A percentile compares a stretch with the other conserved stretches of the same genome.
These are phyloP conservation scores for Magallana nippona DNA, from an alignment of 2,888 invertebrate genomes.

Conservation along the genomic window DNA sequence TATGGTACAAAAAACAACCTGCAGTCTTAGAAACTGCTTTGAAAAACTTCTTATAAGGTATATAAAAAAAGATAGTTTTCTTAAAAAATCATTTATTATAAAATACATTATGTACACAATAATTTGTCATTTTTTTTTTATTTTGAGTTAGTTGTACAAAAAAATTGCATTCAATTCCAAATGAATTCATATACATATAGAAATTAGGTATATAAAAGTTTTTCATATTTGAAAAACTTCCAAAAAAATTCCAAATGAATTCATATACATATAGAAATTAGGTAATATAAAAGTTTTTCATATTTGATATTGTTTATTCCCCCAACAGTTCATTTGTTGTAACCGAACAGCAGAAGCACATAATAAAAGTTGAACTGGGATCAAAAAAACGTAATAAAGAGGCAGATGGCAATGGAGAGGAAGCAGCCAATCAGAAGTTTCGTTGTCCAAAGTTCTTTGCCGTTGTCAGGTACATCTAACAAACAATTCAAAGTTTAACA, in stretches of 20 bases:
- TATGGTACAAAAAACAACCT: neutral
- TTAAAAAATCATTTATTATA: neutral
- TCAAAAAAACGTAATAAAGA: slow-evolving; percentile 47
- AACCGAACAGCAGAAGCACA: slow-evolving; percentile 43
- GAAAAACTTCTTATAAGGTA: slow-evolving; percentile 40
- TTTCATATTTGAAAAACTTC: too few relatives aligned
- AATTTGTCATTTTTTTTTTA: too few relatives aligned
- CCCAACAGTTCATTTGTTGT: slow-evolving; percentile 46
- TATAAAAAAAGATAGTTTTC: neutral
- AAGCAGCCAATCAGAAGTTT: slow-evolving; percentile 40
- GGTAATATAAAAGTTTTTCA: too few relatives aligned
- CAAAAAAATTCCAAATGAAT: too few relatives aligned
- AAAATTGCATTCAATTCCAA: too few relatives aligned
- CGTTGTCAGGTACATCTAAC: slow-evolving; percentile 40
- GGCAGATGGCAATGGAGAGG: slow-evolving; percentile 35
- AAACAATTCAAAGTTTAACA: neutral
- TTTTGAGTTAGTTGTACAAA: too few relatives aligned
- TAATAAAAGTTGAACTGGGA: slow-evolving; percentile 50
- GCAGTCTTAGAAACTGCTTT: slow-evolving; percentile 13
- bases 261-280: too few relatives aligned
- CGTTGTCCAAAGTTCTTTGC: slow-evolving; percentile 49
- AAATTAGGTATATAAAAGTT: too few relatives aligned
- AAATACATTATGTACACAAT: too few relatives aligned
- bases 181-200: too few relatives aligned
- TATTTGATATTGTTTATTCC: neutral